A percentile compares a stretch with the other conserved stretches of the same genome.
Conservation (phyloP, 1,140 invertebrate species). For the Trachelipus rathkii region DNA sequence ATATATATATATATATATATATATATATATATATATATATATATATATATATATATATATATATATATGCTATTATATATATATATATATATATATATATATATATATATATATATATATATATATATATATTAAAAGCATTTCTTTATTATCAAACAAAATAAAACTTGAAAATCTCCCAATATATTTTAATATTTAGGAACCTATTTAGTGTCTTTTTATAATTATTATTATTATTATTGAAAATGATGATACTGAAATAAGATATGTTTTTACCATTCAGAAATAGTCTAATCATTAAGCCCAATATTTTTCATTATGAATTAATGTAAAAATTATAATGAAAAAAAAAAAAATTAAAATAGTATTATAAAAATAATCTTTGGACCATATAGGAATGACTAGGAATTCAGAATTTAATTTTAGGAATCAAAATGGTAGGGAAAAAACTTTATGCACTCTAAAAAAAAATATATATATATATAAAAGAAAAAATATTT, state of each 20-base stretch:
- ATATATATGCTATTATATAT: background rate
- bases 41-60: slow-evolving; percentile 15
- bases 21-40: slow-evolving; percentile 1
- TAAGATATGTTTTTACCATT: too few species aligned
- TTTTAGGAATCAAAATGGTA: background rate
- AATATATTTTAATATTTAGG: too few species aligned
- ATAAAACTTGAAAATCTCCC: too few species aligned
- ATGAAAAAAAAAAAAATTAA: background rate
- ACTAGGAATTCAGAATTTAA: background rate
- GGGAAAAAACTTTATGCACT: background rate
- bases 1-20: slow-evolving; percentile 11
- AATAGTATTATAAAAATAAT: background rate
- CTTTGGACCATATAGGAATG: background rate
- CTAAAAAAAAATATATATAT: background rate
- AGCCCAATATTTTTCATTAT: background rate
- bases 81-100: background rate
- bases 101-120: slow-evolving; percentile 9
- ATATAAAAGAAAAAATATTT: background rate
- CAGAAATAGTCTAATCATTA: background rate
- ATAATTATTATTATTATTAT: too few species aligned
- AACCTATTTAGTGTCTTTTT: too few species aligned
- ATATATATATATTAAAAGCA: background rate
- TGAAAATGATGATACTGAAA: too few species aligned
- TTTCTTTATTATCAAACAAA: too few species aligned
- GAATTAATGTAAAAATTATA: background rate